Evolutionary conservation across 1,140 invertebrate species (phyloP).

Genomic region (Lepeophtheirus salmonis): DNA sequence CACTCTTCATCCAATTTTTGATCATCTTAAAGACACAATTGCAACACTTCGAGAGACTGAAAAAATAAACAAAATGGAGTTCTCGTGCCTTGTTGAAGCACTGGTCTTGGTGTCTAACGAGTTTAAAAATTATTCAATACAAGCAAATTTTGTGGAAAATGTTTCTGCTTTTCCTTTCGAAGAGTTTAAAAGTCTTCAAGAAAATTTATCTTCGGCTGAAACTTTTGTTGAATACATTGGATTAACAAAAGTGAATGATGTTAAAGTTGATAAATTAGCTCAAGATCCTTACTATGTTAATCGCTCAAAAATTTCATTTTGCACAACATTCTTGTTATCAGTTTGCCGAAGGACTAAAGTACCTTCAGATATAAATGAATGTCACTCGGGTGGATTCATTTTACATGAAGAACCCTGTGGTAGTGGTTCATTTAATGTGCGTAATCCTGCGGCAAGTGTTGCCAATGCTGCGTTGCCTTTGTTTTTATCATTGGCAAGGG

Average conservation of each 20-base stretch:
- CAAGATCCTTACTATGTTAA: constrained; percentile 37
- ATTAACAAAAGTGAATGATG: constrained; percentile 44
- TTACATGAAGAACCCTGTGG: constrained; percentile 34
- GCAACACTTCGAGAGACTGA: constrained; percentile 42
- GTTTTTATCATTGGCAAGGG: constrained; percentile 47
- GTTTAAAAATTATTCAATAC: constrained; percentile 65
- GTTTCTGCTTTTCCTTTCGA: constrained; percentile 41
- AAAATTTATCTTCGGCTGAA: constrained; percentile 37
- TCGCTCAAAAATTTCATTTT: constrained; percentile 41
- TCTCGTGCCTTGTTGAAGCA: constrained; percentile 49
- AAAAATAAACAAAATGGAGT: constrained; percentile 60
- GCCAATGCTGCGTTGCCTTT: constrained; percentile 55
- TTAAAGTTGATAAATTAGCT: constrained; percentile 31
- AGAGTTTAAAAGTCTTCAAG: constrained; percentile 31
- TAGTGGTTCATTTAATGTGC: constrained; percentile 51
- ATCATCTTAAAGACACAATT: constrained; percentile 53
- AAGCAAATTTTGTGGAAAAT: constrained; percentile 59
- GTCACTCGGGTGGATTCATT: constrained; percentile 57
- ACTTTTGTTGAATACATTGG: constrained; percentile 58
- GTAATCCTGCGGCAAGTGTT: constrained; percentile 63
- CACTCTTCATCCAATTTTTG: constrained; percentile 62
- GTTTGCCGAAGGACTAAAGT: constrained; percentile 59
- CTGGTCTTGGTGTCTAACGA: constrained; percentile 64
- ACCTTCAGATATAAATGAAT: constrained; percentile 42
- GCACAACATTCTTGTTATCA: constrained; percentile 51